phyloP scores from a whole-genome alignment of 2,888 invertebrate species.

The Archaeoteleia sp. region DNA sequence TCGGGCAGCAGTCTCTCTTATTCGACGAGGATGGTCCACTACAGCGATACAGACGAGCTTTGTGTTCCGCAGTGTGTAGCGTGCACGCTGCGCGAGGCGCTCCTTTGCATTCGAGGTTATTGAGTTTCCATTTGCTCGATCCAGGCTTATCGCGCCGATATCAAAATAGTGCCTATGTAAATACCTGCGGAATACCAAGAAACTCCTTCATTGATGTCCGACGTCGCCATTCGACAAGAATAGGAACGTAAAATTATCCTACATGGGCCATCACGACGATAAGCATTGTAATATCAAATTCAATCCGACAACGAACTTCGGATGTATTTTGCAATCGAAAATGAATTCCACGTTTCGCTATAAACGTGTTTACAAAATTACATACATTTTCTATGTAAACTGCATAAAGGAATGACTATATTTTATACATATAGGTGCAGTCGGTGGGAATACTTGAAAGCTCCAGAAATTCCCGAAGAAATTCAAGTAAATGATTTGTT shows the following conservation, averaged over 20 bases:
- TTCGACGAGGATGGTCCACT: conserved; percentile 31
- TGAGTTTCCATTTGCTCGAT: conserved; percentile 52
- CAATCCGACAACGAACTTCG: not conserved
- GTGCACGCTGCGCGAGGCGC: conserved; percentile 23
- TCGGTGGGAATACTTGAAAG: too few relatives aligned
- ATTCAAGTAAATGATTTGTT: too few relatives aligned
- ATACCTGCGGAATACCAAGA: conserved; percentile 9
- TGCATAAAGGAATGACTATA: too few relatives aligned
- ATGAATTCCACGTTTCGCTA: too few relatives aligned
- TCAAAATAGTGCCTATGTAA: conserved; percentile 41
- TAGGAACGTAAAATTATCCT: conserved; percentile 10
- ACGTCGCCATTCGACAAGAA: conserved; percentile 18
- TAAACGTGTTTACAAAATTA: too few relatives aligned
- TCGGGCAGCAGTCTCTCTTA: conserved; percentile 32
- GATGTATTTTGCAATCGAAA: not conserved
- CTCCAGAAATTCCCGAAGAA: too few relatives aligned
- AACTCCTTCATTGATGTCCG: conserved; percentile 20
- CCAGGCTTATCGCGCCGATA: conserved; percentile 47
- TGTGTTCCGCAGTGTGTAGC: conserved; percentile 33
- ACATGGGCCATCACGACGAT: not conserved
- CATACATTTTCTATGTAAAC: too few relatives aligned
- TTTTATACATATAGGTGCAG: too few relatives aligned
- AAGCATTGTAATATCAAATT: not conserved
- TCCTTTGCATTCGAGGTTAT: conserved; percentile 50
- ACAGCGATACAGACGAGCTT: conserved; percentile 45